Evolutionary conservation across 2,888 invertebrate species (phyloP).

Genomic region (Lycia hirtaria): DNA sequence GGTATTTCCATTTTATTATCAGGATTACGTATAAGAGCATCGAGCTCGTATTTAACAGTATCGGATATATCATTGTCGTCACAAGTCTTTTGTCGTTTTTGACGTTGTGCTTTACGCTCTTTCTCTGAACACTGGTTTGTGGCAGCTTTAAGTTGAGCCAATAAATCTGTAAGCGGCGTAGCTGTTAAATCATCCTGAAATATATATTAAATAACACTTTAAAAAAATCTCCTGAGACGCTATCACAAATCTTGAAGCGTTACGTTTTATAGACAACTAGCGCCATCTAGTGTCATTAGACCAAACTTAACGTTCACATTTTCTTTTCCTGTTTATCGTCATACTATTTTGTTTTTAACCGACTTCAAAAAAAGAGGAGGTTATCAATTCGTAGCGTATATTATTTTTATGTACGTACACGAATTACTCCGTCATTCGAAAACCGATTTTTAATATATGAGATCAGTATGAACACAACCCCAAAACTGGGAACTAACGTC

Average conservation of each 20-base stretch:
- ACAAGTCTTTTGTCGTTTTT: conserved; percentile 69
- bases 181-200: conserved; percentile 78
- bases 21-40: conserved; percentile 58
- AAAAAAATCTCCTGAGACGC: no score
- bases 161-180: conserved; percentile 74
- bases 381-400: no score
- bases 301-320: no score
- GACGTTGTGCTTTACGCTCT: conserved; percentile 66
- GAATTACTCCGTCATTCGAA: no score
- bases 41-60: conserved; percentile 57
- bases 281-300: neutral
- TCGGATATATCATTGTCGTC: conserved; percentile 54
- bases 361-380: no score
- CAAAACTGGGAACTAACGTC: no score
- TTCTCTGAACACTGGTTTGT: conserved; percentile 67
- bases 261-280: neutral
- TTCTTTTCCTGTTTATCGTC: no score
- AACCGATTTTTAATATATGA: no score
- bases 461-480: no score
- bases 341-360: no score
- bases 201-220: neutral
- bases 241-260: no score
- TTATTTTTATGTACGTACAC: no score
- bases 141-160: conserved; percentile 76
- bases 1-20: conserved; percentile 63